Evolutionary conservation across 2,888 invertebrate species (phyloP), one percentile per base, ranked within the genome.

Genomic region (Leptura quadrifasciata): DNA sequence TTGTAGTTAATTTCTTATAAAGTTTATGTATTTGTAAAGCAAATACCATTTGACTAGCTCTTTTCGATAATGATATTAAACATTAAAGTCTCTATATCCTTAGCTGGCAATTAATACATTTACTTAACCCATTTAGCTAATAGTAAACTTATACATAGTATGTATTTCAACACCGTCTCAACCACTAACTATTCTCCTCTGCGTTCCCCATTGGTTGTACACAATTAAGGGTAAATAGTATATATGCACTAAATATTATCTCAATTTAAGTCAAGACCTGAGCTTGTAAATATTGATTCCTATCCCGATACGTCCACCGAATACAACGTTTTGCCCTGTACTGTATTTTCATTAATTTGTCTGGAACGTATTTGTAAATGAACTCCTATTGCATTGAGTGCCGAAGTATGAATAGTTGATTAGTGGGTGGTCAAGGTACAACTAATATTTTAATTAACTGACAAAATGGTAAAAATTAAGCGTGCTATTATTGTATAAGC

Each of bases 231-330:
- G 47, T 47, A 47, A 39, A 8, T 39, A 39, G 39, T 39, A 39
- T 15, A 47, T 47, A 47, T 47, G 47, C 47, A 47, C 47, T 47
- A 47, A 47, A n/a, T 5, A n/a, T 47, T 47, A 47, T n/a, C n/a
- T 6, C 47, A n/a, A 47, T 47, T 47, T n/a, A 47, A 39, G 35
- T 39, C 35, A 39, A 47, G n/a, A 47, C n/a, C n/a, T 47, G 5
- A 15, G 47, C n/a, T 47, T 12, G 47, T 47, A 47, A 47, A 47
- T 47, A 47, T 47, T 47, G 47, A 47, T 47, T 47, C 47, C 47
- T n/a, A 47, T 1, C 5, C 1, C 1, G 17, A 47, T 47, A 47
- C 12, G 5, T 47, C n/a, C n/a, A 1, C n/a, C n/a, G 47, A 47
- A 47, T n/a, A n/a, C 47, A 47, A n/a, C n/a, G 17, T 6, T 3